Evolutionary conservation across 2,113 vertebrate species (phyloP).

Genomic region (Siphamia tubifer): DNA sequence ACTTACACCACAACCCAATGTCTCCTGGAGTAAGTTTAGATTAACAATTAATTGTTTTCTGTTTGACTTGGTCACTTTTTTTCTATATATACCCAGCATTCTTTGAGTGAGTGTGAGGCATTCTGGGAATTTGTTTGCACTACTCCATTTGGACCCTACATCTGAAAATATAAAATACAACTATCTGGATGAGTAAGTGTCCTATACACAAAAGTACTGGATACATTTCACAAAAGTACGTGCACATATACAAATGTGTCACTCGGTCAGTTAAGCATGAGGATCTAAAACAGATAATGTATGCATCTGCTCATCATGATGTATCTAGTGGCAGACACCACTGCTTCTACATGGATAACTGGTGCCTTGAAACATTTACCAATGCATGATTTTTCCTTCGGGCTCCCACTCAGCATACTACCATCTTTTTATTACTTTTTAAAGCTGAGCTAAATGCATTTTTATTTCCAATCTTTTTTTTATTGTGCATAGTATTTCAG

Average conservation of each 20-base stretch:
- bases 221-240: background rate
- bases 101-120: background rate
- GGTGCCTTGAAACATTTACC: conserved; percentile 5
- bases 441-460: background rate
- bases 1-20: conserved; percentile 13
- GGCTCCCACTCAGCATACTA: background rate
- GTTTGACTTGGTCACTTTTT: background rate
- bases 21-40: background rate
- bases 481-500: too few relatives aligned
- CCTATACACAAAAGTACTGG: too few relatives aligned
- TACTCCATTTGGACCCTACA: too few relatives aligned
- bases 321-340: conserved; percentile 15
- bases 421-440: background rate
- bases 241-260: background rate
- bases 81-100: too few relatives aligned
- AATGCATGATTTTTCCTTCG: background rate
- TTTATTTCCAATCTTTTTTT: too few relatives aligned
- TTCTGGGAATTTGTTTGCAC: background rate
- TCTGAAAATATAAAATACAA: too few relatives aligned
- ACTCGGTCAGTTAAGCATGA: background rate
- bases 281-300: background rate
- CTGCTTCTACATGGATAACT: background rate
- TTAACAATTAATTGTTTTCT: background rate
- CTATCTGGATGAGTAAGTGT: too few relatives aligned
- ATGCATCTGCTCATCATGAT: conserved; percentile 29